phyloP scores from a whole-genome alignment of 2,888 invertebrate species.

The Rhagonycha fulva region DNA sequence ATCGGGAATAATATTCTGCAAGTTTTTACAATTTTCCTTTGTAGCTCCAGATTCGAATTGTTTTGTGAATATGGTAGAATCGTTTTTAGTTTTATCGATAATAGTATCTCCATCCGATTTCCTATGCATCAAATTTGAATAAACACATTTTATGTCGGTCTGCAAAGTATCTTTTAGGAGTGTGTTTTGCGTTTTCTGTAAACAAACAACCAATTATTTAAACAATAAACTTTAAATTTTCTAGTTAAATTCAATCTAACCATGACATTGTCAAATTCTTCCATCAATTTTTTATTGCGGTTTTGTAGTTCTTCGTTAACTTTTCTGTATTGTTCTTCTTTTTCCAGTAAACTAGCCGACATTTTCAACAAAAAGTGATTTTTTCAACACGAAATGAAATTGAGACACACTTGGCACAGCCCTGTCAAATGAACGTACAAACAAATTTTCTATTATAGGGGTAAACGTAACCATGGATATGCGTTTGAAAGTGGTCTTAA shows the following conservation, averaged over 20 bases:
- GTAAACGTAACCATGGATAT: background rate
- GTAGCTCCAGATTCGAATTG: background rate
- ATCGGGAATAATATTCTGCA: constrained; percentile 31
- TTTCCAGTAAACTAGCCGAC: constrained; percentile 48
- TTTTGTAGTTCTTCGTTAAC: constrained; percentile 52
- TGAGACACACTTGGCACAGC: background rate
- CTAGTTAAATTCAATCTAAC: constrained; percentile 33
- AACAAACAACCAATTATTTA: background rate
- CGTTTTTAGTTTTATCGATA: background rate
- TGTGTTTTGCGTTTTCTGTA: constrained; percentile 46
- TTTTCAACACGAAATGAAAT: background rate
- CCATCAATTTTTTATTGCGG: constrained; percentile 48
- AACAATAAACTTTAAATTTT: background rate
- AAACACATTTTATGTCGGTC: background rate
- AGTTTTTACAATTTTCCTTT: constrained; percentile 13
- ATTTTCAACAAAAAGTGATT: constrained; percentile 34
- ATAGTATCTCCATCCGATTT: background rate
- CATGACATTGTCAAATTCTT: constrained; percentile 52
- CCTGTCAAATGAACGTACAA: background rate
- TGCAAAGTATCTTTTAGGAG: constrained; percentile 37
- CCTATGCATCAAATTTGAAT: background rate
- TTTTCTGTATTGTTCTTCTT: constrained; percentile 52
- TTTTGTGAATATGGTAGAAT: background rate
- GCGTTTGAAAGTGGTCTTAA: background rate
- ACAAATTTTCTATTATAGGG: background rate